Evolutionary conservation across 1,140 invertebrate species (phyloP).

Genomic region (Gonioctena quinquepunctata): DNA sequence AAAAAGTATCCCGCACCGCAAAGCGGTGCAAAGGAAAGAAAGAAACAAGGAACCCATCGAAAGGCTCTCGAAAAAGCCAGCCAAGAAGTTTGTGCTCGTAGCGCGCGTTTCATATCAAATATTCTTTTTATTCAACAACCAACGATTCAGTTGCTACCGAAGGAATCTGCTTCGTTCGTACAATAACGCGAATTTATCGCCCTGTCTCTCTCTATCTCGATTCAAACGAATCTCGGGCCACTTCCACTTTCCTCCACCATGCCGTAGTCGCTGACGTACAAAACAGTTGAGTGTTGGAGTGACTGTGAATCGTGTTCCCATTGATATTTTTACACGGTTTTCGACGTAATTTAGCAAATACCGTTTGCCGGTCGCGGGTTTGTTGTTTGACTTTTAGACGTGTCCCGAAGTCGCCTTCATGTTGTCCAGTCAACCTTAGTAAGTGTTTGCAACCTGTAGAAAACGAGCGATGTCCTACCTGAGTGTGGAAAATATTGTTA

Average conservation of each 20-base stretch:
- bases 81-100: no score
- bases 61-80: neutral
- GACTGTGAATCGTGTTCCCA: neutral
- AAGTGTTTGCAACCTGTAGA: neutral
- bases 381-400: neutral
- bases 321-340: constrained; percentile 1
- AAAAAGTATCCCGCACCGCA: no score
- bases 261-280: constrained; percentile 12
- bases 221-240: neutral
- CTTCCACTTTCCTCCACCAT: neutral
- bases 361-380: neutral
- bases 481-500: neutral
- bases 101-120: no score
- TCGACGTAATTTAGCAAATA: neutral
- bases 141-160: constrained; percentile 8
- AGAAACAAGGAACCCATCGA: no score
- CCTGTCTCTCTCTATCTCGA: neutral
- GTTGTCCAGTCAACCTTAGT: neutral
- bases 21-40: no score
- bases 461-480: no score
- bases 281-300: neutral
- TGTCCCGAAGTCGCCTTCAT: neutral
- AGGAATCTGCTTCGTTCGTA: constrained; percentile 7
- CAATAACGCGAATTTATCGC: neutral
- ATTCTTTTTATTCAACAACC: neutral